These are phyloP conservation scores for Volucella zonaria DNA, from an alignment of 2,888 invertebrate genomes.

Conservation along the genomic window DNA sequence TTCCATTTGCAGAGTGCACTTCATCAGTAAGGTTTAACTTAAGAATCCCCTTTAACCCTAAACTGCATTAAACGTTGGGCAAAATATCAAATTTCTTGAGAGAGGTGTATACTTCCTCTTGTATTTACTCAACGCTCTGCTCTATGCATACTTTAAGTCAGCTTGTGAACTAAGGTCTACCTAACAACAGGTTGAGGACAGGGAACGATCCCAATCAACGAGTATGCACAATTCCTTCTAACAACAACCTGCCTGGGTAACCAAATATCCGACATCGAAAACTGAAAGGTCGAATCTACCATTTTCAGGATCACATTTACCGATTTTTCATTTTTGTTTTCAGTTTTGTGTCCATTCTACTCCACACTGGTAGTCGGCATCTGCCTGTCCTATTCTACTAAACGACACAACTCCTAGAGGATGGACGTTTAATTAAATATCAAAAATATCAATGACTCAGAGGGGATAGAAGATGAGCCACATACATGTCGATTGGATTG, in stretches of 20 bases:
- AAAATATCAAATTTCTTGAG: too few species aligned
- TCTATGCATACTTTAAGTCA: too few species aligned
- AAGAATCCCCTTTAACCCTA: too few species aligned
- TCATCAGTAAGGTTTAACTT: too few species aligned
- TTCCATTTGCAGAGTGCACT: too few species aligned
- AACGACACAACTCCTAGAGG: conserved; percentile 10
- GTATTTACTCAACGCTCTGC: too few species aligned
- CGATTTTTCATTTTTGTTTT: conserved; percentile 25
- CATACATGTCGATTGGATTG: conserved; percentile 64
- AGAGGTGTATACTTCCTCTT: too few species aligned
- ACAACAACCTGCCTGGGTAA: background rate
- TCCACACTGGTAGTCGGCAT: background rate
- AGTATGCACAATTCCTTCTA: background rate
- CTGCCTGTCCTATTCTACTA: background rate
- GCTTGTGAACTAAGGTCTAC: background rate
- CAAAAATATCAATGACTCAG: conserved; percentile 67
- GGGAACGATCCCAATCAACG: conserved; percentile 38
- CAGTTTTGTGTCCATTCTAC: conserved; percentile 8
- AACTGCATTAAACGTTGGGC: too few species aligned
- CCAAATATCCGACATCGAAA: conserved; percentile 2
- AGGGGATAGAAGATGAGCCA: conserved; percentile 56
- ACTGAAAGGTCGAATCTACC: background rate
- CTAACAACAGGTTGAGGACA: conserved; percentile 33
- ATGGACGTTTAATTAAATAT: conserved; percentile 68
- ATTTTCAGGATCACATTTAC: conserved; percentile 37